Evolutionary conservation across 1,140 invertebrate species (phyloP), one percentile per base, ranked within the genome.

Genomic region (Steinernema feltiae): DNA sequence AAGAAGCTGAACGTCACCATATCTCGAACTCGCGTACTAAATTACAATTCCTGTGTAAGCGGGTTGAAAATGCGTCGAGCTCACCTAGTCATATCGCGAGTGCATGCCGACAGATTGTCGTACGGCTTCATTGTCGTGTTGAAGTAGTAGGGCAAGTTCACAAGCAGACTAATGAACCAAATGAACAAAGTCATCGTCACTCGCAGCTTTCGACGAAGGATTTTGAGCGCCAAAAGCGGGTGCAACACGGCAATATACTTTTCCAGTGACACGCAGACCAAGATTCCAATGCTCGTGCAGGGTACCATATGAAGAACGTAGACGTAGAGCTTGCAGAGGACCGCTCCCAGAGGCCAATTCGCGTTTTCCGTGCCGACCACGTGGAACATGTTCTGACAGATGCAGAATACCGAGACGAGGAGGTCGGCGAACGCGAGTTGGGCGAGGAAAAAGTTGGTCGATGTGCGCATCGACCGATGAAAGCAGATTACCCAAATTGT

Each of bases 331-430:
- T 84, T 81, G 71, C 83, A 85, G n/a, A 85, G 3, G 3, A 78
- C 46, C 35, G 30, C 73, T 32, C 82, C 82, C 30, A 83, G 73
- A 21, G 79, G 77, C 82, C 82, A 83, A 27, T 81, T 73, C 24
- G 76, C 83, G 71, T 81, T 78, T 35, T 82, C 74, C 12, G 73
- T 74, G 30, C 80, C 80, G 63, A 85, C 78, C n/a, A 85, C 76
- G 63, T 85, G 83, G 32, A 86, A 79, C 82, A 86, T 85, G 70
- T 85, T 85, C 72, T 85, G 84, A 18, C 84, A 74, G 35, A 84
- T 84, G 69, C 82, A 83, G 73, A 83, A 83, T 41, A 83, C 70
- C 0, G 82, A 74, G 15, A 83, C 83, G 3, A 86, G 75, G 17
- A 85, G 73, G 71, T 85, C 83, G 30, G 83, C 83, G 18, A 81